Conservation (phyloP, 2,888 invertebrate genomes). For the Coleophora flavipennella region DNA sequence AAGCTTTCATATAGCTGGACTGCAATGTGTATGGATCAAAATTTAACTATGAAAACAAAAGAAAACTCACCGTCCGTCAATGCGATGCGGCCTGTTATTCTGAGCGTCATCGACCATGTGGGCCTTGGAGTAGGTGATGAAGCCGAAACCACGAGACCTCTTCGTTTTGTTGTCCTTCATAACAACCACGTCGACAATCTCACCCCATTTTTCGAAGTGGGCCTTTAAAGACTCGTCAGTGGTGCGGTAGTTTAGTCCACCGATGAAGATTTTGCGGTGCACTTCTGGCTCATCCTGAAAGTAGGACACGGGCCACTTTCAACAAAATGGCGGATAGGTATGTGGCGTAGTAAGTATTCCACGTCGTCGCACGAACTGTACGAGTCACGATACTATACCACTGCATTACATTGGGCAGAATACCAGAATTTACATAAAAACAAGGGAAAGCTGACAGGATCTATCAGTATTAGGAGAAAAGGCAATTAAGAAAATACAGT, state of each 20-base stretch:
- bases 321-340: constrained; percentile 71
- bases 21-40: constrained; percentile 34
- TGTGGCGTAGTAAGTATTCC: constrained; percentile 17
- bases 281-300: constrained; percentile 83
- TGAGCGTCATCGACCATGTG: constrained; percentile 98
- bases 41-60: too few relatives aligned
- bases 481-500: not conserved
- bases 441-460: too few relatives aligned
- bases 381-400: not conserved
- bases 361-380: constrained; percentile 1
- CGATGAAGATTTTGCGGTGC: constrained; percentile 94
- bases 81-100: constrained; percentile 89
- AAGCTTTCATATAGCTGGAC: constrained; percentile 58
- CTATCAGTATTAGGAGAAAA: too few relatives aligned
- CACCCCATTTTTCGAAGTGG: constrained; percentile 98
- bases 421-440: too few relatives aligned
- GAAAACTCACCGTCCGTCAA: constrained; percentile 82
- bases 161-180: constrained; percentile 98
- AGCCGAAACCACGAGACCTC: constrained; percentile 97
- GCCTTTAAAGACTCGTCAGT: constrained; percentile 93
- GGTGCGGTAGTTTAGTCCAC: constrained; percentile 94
- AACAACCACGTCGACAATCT: constrained; percentile 95
- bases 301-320: constrained; percentile 33
- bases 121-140: constrained; percentile 95
- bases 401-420: too few relatives aligned